Base-by-base conservation (phyloP, 2,888 invertebrate genomes). In the Orthonychiurus folsomi region DNA sequence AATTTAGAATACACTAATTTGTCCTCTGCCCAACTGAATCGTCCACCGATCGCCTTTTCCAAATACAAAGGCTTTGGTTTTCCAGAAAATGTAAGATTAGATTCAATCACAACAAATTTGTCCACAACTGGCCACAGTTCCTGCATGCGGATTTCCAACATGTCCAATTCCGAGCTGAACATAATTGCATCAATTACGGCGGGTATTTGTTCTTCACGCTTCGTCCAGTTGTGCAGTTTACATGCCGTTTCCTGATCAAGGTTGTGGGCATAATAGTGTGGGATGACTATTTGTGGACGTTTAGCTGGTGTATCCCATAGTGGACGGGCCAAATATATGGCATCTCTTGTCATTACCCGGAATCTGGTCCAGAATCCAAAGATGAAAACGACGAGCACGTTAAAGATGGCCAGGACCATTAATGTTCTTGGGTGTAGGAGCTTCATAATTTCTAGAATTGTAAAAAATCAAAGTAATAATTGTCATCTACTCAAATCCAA, bases 121-220 rank as follows among this genome's bases (percentile, higher is more conserved):
- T 86, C 86, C 2, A 86, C 83, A 60, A 83, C 80, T 59, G 80
- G 77, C 60, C 79, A 76, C 20, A 86, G 77, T 73, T 85, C 83
- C 70, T 81, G 80, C 59, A 86, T 76, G 74, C 84, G 80, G 57
- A 85, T 81, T 73, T 85, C 84, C 20, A 68, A 55, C 53, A 68
- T 59, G 28, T 68, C 68, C 18, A 68, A 37, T 55, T 68, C 68
- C 1, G 63, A 60, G 53, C 66, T 66, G 50, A 68, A 66, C 2
- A 66, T 64, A 48, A 68, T 60, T 9, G 66, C 66, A 47, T 68
- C 68, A 37, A 66, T 63, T 1, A 68, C 63, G 3, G 47, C 21
- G 3, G 61, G 60, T 3, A 26, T 12, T 20, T 23, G n/a, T 2
- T 15, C 2, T 26, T 18, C 20, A 24, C 66, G 24, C 1, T 52